Conservation (phyloP, 1,140 invertebrate species). For the Carcinoscorpius rotundicauda region DNA sequence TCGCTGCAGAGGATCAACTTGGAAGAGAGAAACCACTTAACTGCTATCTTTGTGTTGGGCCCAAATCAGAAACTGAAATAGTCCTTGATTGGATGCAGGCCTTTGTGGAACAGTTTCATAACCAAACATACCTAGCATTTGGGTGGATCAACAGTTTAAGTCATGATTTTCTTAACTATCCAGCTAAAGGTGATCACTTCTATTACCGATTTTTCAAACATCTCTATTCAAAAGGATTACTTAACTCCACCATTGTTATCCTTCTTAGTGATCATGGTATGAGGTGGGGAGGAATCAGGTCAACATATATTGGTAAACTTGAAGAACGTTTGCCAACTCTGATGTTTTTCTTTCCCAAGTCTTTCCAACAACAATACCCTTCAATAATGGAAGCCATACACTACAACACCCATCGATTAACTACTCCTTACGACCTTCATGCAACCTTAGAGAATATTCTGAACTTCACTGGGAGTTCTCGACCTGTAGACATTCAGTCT, state of each 20-base stretch:
- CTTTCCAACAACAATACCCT: slow-evolving; percentile 49
- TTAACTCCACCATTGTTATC: slow-evolving; percentile 50
- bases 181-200: slow-evolving; percentile 28
- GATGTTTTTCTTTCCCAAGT: slow-evolving; percentile 58
- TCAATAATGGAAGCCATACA: slow-evolving; percentile 37
- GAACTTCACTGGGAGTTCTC: slow-evolving; percentile 32
- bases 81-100: slow-evolving; percentile 13
- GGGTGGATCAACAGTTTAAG: slow-evolving; percentile 34
- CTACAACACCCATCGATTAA: slow-evolving; percentile 45
- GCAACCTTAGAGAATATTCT: slow-evolving; percentile 52
- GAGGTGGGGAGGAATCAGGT: slow-evolving; percentile 17
- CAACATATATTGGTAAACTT: slow-evolving; percentile 39
- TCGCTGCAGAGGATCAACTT: slow-evolving; percentile 18
- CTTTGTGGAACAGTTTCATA: slow-evolving; percentile 10
- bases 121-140: slow-evolving; percentile 29
- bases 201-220: slow-evolving; percentile 30
- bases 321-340: slow-evolving; percentile 82
- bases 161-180: slow-evolving; percentile 32
- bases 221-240: slow-evolving; percentile 24
- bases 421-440: slow-evolving; percentile 74
- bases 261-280: slow-evolving; percentile 58
- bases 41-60: slow-evolving; percentile 14
- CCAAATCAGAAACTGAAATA: slow-evolving; percentile 15
- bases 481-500: slow-evolving; percentile 35
- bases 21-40: slow-evolving; percentile 4